A percentile compares a stretch with the other conserved stretches of the same genome.
phyloP scores from a whole-genome alignment of 2,797 vertebrate genomes.

The Pipistrellus nathusii region DNA sequence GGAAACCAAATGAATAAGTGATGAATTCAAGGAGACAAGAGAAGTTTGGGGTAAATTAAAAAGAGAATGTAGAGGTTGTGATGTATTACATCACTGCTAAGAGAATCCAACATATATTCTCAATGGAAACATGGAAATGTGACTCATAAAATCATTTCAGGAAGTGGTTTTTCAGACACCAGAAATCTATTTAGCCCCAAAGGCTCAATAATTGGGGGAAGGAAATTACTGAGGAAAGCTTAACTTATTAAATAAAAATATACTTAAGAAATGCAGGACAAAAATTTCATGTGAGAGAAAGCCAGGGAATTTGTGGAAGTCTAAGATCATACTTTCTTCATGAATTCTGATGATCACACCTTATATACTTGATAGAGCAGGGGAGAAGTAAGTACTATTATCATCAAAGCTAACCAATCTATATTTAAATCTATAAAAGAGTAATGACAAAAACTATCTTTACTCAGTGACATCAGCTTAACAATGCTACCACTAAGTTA shows the following conservation, averaged over 20 bases:
- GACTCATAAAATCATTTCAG: conserved; percentile 37
- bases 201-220: neutral
- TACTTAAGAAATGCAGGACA: conserved; percentile 52
- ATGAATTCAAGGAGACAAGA: neutral
- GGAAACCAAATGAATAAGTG: neutral
- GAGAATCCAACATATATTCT: neutral
- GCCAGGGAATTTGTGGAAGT: conserved; percentile 20
- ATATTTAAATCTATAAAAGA: conserved; percentile 24
- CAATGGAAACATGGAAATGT: conserved; percentile 37
- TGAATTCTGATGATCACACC: conserved; percentile 17
- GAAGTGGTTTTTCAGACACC: neutral
- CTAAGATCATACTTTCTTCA: conserved; percentile 51
- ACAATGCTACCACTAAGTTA: neutral
- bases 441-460: neutral
- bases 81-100: neutral
- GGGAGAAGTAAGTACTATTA: neutral
- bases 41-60: neutral
- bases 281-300: conserved; percentile 13
- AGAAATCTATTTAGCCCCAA: neutral
- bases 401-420: neutral
- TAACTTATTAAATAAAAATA: conserved; percentile 9
- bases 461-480: neutral
- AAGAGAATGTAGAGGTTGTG: neutral
- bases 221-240: neutral
- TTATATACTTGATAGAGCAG: neutral